phyloP scores from a whole-genome alignment of 2,797 vertebrate genomes.

The Anableps anableps region DNA sequence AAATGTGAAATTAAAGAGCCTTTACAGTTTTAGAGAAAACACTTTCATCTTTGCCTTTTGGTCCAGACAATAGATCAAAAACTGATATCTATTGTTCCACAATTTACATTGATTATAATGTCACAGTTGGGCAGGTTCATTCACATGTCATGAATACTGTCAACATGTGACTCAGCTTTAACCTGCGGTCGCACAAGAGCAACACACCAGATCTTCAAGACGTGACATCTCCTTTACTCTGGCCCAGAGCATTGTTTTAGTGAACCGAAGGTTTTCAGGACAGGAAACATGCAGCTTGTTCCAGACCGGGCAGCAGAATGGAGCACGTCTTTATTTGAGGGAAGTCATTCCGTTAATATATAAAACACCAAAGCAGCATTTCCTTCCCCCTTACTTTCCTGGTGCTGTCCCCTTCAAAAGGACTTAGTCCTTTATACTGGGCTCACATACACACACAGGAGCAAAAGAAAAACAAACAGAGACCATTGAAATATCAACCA shows the following conservation, averaged over 20 bases:
- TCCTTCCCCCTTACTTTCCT: conserved; percentile 82
- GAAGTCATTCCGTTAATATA: conserved; percentile 86
- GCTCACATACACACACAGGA: conserved; percentile 78
- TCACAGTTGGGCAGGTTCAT: conserved; percentile 67
- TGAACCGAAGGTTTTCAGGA: conserved; percentile 66
- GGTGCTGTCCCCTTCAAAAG: conserved; percentile 81
- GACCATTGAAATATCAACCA: conserved; percentile 78
- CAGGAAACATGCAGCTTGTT: conserved; percentile 81
- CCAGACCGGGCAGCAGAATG: conserved; percentile 72
- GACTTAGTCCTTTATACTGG: conserved; percentile 72
- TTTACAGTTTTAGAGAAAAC: conserved; percentile 37
- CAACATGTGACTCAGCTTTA: conserved; percentile 68
- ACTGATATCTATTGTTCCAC: conserved; percentile 62
- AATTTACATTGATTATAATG: conserved; percentile 66
- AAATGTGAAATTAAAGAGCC: conserved; percentile 33
- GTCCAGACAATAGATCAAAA: conserved; percentile 62
- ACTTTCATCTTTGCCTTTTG: conserved; percentile 65
- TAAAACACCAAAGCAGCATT: conserved; percentile 83
- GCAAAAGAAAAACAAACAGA: conserved; percentile 80
- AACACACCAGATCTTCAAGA: conserved; percentile 48
- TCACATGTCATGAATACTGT: conserved; percentile 75
- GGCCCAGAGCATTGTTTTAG: conserved; percentile 75
- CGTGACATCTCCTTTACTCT: conserved; percentile 63
- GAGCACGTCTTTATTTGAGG: conserved; percentile 82
- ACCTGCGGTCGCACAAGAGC: conserved; percentile 65